Evolutionary conservation across 2,113 vertebrate genomes (phyloP).

Genomic region (Rhineura floridana): DNA sequence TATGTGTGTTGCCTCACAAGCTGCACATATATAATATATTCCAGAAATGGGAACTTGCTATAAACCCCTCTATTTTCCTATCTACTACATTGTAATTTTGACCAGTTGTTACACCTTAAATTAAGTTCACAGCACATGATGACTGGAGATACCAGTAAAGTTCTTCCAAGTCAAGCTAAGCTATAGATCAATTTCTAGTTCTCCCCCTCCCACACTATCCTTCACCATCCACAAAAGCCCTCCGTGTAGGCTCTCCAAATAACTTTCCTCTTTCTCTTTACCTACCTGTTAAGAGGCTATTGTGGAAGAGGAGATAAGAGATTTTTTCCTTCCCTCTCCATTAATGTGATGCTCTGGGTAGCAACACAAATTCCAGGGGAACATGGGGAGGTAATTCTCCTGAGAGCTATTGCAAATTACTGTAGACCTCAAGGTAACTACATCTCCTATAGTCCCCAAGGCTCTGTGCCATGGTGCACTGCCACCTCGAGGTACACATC

Average conservation of each 20-base stretch:
- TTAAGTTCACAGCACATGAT: neutral
- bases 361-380: too few relatives aligned
- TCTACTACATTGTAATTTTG: neutral
- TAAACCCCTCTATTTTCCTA: neutral
- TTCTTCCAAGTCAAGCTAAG: neutral
- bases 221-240: neutral
- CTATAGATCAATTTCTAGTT: neutral
- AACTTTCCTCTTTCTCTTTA: neutral
- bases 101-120: neutral
- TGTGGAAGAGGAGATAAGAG: neutral
- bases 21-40: neutral
- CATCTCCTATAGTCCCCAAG: too few relatives aligned
- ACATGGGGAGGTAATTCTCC: too few relatives aligned
- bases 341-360: too few relatives aligned
- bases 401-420: too few relatives aligned
- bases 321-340: neutral
- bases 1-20: neutral
- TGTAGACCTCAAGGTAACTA: too few relatives aligned
- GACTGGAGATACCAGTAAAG: neutral
- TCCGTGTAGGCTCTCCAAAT: neutral
- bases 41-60: neutral
- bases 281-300: neutral
- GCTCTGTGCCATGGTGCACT: too few relatives aligned
- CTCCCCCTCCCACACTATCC: neutral
- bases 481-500: too few relatives aligned